Base-by-base conservation (phyloP, 2,797 vertebrate species). In the Lepus oiostolus region DNA sequence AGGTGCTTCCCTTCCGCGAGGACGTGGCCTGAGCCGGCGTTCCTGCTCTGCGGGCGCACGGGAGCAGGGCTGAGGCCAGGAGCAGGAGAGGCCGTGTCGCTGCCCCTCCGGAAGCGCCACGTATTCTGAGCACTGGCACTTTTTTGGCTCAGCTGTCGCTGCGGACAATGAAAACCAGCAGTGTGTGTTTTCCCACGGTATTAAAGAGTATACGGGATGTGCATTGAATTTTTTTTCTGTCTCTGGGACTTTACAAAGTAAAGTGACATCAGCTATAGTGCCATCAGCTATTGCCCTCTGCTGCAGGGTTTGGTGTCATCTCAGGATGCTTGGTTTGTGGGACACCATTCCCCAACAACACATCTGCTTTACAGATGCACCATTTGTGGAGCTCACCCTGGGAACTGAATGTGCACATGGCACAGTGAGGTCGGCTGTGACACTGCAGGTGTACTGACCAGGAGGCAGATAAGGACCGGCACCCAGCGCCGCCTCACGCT, bases 11-110 rank as follows among this genome's bases (percentile, higher is more conserved):
- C 21, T 7, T 13, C 16, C 30, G 62, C 2, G 71, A 91, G 84
- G 24, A 90, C 0, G 6, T 93, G 52, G 97, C 98, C n/a, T 90
- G 98, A 96, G 98, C 98, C 35, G 98, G 94, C 98, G 98, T 6
- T 83, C 98, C 98, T 60, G 97, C 97, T 9, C 98, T 99, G 47
- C 97, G 98, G 2, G 86, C 81, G 88, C 98, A 83, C 65, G 98
- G 98, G 98, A 99, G 98, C 93, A 98, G 98, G 98, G 98, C 88
- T 96, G 24, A 71, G 74, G 52, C 70, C 74, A 63, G 42, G 77
- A 71, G 24, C 60, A 13, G 1, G 5, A 22, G 63, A 26, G 7
- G 38, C 22, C 32, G 7, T 17, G 47, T n/a, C 58, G 9, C 81
- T 1, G 12, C 2, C 5, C 50, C 42, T 47, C 42, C 42, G 9